Evolutionary conservation across 30 jellyfish, hydroid and myxozoan genomes (phyloP), one percentile per base, ranked within the genome.

Genomic region (Catostylus mosaicus): DNA sequence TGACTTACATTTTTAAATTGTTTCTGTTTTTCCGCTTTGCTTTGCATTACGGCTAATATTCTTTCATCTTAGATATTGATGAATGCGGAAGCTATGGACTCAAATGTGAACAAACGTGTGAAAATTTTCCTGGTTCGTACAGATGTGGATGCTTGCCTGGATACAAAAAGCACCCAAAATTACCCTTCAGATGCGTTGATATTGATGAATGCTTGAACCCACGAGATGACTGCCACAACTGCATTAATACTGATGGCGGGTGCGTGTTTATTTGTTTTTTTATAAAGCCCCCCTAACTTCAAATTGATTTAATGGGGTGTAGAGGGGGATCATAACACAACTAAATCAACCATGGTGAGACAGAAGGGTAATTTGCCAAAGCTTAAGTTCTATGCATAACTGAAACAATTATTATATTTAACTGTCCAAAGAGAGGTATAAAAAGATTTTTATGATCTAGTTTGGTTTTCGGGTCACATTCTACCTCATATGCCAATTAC

Each of bases 181-280:
- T 23, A 18, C 77, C 79, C 30, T 34, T 31, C 54, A 71, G 65
- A 34, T 91, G 98, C 62, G 31, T 57, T 2, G 98, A 91, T 60
- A 64, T 80, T 14, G 82, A 91, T 69, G 98, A 91, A 74, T 91
- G 98, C 35, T 31, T 78, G 71, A 87, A 30, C 14, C 88, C 89
- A 2, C 66, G 51, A 31, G 96, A 88, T 23, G 96, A 85, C 34
- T 91, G 98, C 56, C 87, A 57, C 52, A 59, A 78, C 19, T 91
- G 98, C 63, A 64, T 78, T 1, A 91, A 91, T 66, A 91, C 96
- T 33, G 73, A 35, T 20, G 98, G 98, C 62, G 87, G 97, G 97
- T 90, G 47, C n/a, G n/a, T n/a, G n/a, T n/a, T n/a, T n/a, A n/a
- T n/a, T n/a, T n/a, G n/a, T n/a, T n/a, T n/a, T n/a, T n/a, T n/a